Base-by-base conservation (phyloP, 2,888 invertebrate species). In the Eudasyphora cyanicolor region DNA sequence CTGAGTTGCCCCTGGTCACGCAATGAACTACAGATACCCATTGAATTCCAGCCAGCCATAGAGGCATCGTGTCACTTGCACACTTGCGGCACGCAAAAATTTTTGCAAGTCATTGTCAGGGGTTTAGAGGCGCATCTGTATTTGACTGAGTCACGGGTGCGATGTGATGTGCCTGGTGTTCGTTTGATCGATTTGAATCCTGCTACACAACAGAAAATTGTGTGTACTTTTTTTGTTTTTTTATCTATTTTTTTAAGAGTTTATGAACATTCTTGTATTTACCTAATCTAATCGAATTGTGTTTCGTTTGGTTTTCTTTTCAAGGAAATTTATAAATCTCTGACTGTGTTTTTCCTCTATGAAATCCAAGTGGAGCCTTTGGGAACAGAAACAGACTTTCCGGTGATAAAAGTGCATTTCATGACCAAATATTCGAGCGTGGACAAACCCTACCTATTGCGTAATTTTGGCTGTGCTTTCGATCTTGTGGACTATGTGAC, bases 401-500 rank as follows among this genome's bases (percentile, higher is more conserved):
- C 94, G 0, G 92, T 94, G 87, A 94, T 95, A 4, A 95, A 95
- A 91, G 93, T 95, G 38, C 94, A 94, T 86, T 96, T 96, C 90
- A 93, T 93, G 57, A 92, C 95, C 5, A 92, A 94, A 87, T 96
- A 95, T 89, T 92, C 93, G 86, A 92, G 88, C 4, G 82, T 87
- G 0, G 85, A 88, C 0, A 89, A 88, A 54, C 89, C 89, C 0
- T 82, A 90, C 86, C 74, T 92, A 87, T 86, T 91, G 88, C 88
- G 93, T 86, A 91, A 91, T 79, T 94, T 94, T 91, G 92, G 94
- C 85, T 96, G 96, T 89, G 94, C 95, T 69, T 97, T 97, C 89
- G 96, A 96, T 88, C 93, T 98, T 76, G 94, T 94, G 21, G 96
- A 97, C 91, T 97, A 97, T 88, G 95, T 95, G 93, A 98, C 98